phyloP scores from a whole-genome alignment of 2,113 vertebrate species.

The Delphinus delphis region DNA sequence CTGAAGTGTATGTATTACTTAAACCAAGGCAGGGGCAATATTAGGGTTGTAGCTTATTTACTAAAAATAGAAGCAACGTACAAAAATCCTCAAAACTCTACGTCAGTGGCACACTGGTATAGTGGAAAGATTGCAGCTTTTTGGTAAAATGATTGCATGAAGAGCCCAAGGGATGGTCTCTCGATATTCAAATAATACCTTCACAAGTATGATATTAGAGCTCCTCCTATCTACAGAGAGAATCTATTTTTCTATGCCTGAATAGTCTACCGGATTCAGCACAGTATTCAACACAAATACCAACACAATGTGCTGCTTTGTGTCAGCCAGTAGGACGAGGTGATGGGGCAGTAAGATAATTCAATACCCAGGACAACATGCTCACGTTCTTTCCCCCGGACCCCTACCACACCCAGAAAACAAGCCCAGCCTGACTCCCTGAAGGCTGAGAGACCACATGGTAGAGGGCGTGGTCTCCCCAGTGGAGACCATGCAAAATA shows the following conservation, averaged over 20 bases:
- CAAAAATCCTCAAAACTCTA: neutral
- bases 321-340: neutral
- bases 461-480: no score
- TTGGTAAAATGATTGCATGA: neutral
- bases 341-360: fast-evolving
- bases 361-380: neutral
- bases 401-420: neutral
- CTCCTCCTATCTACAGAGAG: neutral
- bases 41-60: neutral
- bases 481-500: fast-evolving
- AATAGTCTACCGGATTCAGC: neutral
- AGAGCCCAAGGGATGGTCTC: neutral
- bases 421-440: neutral
- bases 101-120: fast-evolving
- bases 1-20: neutral
- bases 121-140: neutral
- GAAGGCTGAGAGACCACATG: neutral
- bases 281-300: neutral
- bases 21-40: neutral
- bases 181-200: neutral
- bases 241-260: neutral
- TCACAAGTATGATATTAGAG: neutral
- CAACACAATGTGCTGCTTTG: neutral
- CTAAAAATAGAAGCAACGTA: neutral
- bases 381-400: fast-evolving